phyloP scores from a whole-genome alignment of 2,113 vertebrate genomes.

The Amphiprion percula region DNA sequence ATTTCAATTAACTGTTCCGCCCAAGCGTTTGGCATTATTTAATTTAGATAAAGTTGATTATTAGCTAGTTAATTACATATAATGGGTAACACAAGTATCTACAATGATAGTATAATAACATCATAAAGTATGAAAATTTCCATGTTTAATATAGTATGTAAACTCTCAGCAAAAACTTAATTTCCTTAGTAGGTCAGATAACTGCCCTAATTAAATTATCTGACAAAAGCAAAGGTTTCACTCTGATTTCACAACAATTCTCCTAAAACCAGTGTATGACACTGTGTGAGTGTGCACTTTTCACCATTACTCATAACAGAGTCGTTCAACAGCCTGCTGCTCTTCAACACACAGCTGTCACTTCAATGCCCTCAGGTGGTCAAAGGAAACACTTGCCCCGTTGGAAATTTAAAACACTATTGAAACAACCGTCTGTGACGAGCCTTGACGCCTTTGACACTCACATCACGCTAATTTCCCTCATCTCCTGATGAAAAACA shows the following conservation, averaged over 20 bases:
- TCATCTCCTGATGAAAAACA: slow-evolving; percentile 48
- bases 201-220: neutral
- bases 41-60: no score
- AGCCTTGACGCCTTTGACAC: slow-evolving; percentile 16
- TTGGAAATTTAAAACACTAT: slow-evolving; percentile 32
- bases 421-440: slow-evolving; percentile 13
- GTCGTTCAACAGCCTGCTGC: slow-evolving; percentile 17
- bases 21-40: no score
- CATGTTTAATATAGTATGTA: no score
- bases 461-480: neutral
- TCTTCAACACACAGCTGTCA: slow-evolving; percentile 31
- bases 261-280: neutral
- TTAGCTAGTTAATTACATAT: no score
- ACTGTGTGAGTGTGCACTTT: neutral
- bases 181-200: no score
- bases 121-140: no score
- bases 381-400: slow-evolving; percentile 37
- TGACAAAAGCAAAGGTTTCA: slow-evolving; percentile 27
- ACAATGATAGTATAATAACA: no score
- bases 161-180: no score
- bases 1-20: no score
- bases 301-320: slow-evolving; percentile 30
- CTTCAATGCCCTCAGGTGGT: slow-evolving; percentile 40
- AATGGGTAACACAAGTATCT: no score
- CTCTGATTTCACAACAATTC: slow-evolving; percentile 60